phyloP scores from a whole-genome alignment of 2,888 invertebrate species.

The Drosophila emarginata region DNA sequence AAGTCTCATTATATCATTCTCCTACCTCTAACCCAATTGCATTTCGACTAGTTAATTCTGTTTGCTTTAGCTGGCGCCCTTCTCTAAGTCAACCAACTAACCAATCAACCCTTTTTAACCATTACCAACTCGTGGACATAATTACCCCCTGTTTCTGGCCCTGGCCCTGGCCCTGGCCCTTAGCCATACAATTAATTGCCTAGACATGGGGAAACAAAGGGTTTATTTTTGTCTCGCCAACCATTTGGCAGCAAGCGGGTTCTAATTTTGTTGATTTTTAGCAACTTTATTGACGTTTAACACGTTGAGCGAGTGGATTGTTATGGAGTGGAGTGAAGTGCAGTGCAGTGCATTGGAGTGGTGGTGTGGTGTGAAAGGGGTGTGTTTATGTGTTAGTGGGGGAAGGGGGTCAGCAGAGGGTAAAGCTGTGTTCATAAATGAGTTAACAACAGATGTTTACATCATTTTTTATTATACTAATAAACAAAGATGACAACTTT shows the following conservation, averaged over 20 bases:
- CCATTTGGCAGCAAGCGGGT: constrained; percentile 69
- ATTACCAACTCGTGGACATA: constrained; percentile 39
- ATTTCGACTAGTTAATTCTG: constrained; percentile 66
- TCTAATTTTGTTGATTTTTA: constrained; percentile 67
- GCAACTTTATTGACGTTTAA: constrained; percentile 76
- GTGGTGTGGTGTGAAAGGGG: not conserved
- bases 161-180: not conserved
- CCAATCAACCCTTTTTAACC: constrained; percentile 49
- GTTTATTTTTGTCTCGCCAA: constrained; percentile 37
- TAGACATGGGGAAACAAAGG: constrained; percentile 26
- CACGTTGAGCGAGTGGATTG: constrained; percentile 52
- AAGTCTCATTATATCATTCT: constrained; percentile 7
- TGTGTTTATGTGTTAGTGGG: not conserved
- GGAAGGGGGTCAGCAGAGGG: not conserved
- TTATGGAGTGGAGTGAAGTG: constrained; percentile 23
- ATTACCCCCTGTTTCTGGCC: constrained; percentile 40
- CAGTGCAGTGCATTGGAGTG: not conserved
- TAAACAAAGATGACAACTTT: constrained; percentile 29
- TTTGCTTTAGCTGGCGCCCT: constrained; percentile 68
- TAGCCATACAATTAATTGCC: constrained; percentile 57
- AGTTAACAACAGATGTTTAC: constrained; percentile 68
- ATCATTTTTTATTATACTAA: constrained; percentile 52
- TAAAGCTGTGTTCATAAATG: constrained; percentile 34
- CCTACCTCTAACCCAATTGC: constrained; percentile 25
- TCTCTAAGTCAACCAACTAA: constrained; percentile 17